A percentile compares a stretch with the other conserved stretches of the same genome.
Evolutionary conservation across 2,888 invertebrate species (phyloP).

Genomic region (Habrosyne pyritoides): DNA sequence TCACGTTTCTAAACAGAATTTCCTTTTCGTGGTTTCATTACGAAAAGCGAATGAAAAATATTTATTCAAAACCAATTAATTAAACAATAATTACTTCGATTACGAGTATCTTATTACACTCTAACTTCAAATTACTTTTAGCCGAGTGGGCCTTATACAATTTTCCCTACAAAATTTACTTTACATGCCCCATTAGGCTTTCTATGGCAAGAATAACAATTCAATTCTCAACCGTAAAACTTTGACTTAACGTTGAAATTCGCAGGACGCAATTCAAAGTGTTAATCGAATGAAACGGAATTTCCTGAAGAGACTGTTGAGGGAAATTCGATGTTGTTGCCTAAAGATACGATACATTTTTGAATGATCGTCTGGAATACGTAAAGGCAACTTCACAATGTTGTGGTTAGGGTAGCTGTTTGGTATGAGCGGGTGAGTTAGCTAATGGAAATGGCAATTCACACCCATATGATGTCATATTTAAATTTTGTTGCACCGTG

Average conservation of each 20-base stretch:
- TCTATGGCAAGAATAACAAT: background rate
- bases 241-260: background rate
- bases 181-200: background rate
- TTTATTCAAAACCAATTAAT: background rate
- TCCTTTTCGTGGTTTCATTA: too few species aligned
- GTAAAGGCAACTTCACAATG: background rate
- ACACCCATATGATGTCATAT: too few species aligned
- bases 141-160: background rate
- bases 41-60: too few species aligned
- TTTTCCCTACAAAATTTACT: background rate
- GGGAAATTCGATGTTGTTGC: background rate
- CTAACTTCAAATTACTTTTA: background rate
- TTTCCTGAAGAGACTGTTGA: background rate
- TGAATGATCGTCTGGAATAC: background rate
- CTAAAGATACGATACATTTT: background rate
- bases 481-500: too few species aligned
- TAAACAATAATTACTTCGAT: background rate
- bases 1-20: too few species aligned
- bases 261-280: background rate
- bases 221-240: background rate
- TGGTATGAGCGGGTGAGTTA: background rate
- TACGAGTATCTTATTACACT: background rate
- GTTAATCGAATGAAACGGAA: background rate
- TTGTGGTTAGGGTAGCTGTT: background rate
- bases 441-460: background rate